These are phyloP conservation scores for Zoanthus gigantus DNA, from an alignment of 92 coral and sea anemone genomes.

Conservation along the genomic window DNA sequence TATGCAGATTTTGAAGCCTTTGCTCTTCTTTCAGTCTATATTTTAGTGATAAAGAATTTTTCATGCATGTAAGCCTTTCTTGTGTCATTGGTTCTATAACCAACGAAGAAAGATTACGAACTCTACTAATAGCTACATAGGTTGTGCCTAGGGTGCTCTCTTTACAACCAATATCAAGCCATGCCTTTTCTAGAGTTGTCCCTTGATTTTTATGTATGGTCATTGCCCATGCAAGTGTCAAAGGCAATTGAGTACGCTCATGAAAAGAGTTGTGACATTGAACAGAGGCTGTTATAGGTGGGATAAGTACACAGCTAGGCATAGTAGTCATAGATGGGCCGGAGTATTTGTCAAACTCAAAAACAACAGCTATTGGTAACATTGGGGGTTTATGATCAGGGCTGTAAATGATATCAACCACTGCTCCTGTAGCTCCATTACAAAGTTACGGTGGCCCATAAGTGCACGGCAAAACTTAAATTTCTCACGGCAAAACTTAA, in stretches of 20 bases:
- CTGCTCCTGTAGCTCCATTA: slow-evolving; percentile 28
- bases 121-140: too few relatives aligned
- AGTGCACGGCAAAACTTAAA: too few relatives aligned
- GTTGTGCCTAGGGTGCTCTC: not conserved
- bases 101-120: too few relatives aligned
- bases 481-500: too few relatives aligned
- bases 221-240: slow-evolving; percentile 40
- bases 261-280: slow-evolving; percentile 19
- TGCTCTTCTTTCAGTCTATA: too few relatives aligned
- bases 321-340: slow-evolving; percentile 37
- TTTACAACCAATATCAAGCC: slow-evolving; percentile 31
- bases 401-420: slow-evolving; percentile 16
- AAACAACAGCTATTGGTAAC: slow-evolving; percentile 33
- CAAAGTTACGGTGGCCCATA: too few relatives aligned
- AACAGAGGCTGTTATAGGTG: slow-evolving; percentile 24
- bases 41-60: too few relatives aligned
- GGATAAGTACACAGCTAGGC: slow-evolving; percentile 30
- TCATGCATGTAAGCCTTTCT: too few relatives aligned
- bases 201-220: slow-evolving; percentile 27
- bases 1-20: too few relatives aligned
- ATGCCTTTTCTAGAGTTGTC: slow-evolving; percentile 34
- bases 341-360: slow-evolving; percentile 19
- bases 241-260: slow-evolving; percentile 51
- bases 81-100: too few relatives aligned
- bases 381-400: slow-evolving; percentile 28